Percentiles rank a stretch among this genome's conserved stretches.
Evolutionary conservation across 1,140 invertebrate species (phyloP).

Genomic region (Orchestia grillus): DNA sequence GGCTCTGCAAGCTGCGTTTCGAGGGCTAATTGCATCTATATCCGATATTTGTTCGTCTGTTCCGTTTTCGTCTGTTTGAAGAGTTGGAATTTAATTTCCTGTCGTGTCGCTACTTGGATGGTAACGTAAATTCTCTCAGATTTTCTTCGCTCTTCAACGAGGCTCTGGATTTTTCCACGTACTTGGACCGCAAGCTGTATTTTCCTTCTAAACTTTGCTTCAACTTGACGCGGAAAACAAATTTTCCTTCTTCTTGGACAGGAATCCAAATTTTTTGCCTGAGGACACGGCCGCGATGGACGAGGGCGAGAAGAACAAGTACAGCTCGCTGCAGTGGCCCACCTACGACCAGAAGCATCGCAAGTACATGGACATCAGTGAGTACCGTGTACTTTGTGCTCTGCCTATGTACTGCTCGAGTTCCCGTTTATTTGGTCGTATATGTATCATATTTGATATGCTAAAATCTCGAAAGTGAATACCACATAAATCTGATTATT

Average conservation of each 20-base stretch:
- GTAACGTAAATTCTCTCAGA: not conserved
- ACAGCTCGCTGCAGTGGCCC: conserved; percentile 82
- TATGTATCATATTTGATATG: not conserved
- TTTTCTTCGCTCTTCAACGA: not conserved
- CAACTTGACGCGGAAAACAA: not conserved
- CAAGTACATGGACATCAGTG: conserved; percentile 90
- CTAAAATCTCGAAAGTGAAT: not conserved
- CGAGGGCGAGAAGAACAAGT: conserved; percentile 74
- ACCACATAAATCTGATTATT: not conserved
- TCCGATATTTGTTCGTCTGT: no score
- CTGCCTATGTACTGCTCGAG: not conserved
- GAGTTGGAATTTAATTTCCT: not conserved
- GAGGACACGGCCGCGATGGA: conserved; percentile 79
- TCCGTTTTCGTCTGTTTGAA: no score
- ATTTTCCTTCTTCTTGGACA: conserved; percentile 71
- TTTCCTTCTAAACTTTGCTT: not conserved
- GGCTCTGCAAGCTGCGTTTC: not conserved
- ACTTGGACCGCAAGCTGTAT: not conserved
- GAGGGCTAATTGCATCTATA: not conserved
- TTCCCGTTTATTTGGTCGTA: not conserved
- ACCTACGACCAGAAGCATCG: conserved; percentile 92
- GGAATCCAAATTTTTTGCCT: conserved; percentile 85
- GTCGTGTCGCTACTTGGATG: not conserved
- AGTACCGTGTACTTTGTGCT: conserved; percentile 67
- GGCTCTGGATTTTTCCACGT: not conserved